Conservation (phyloP, 1,140 invertebrate species). For the Dendroctonus ponderosae region DNA sequence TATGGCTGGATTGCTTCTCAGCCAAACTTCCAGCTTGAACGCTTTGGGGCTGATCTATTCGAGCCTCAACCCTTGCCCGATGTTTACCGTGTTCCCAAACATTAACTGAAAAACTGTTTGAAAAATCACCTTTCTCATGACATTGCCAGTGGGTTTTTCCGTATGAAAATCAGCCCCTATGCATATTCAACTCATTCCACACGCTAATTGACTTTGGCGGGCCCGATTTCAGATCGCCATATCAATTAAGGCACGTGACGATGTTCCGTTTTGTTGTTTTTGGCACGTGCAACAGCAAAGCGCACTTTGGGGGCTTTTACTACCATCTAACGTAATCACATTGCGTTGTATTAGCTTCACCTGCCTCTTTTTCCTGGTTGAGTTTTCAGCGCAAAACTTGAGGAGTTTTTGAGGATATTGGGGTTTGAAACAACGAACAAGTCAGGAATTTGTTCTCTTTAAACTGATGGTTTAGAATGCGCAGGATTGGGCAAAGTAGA, state of each 20-base stretch:
- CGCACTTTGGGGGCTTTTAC: too few species aligned
- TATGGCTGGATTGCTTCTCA: conserved; percentile 40
- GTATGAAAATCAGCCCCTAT: too few species aligned
- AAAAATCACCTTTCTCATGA: not conserved
- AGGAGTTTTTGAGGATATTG: too few species aligned
- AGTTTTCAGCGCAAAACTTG: too few species aligned
- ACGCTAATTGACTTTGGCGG: conserved; percentile 4
- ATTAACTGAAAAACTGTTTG: conserved; percentile 2
- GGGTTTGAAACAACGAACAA: too few species aligned
- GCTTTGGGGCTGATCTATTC: conserved; percentile 37
- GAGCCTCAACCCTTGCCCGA: conserved; percentile 2
- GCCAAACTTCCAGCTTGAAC: conserved; percentile 37
- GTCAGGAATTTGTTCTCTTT: too few species aligned
- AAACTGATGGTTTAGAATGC: too few species aligned
- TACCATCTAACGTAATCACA: too few species aligned
- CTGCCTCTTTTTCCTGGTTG: too few species aligned
- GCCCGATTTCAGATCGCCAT: not conserved
- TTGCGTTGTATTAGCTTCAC: too few species aligned
- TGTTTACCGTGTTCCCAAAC: conserved; percentile 9
- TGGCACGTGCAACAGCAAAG: not conserved
- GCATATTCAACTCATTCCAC: too few species aligned
- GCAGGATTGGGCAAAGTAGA: too few species aligned
- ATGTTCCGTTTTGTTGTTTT: not conserved
- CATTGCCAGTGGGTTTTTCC: not conserved
- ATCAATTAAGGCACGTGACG: conserved; percentile 1